Evolutionary conservation across 2,888 invertebrate genomes (phyloP).

Genomic region (Cepaea hortensis): DNA sequence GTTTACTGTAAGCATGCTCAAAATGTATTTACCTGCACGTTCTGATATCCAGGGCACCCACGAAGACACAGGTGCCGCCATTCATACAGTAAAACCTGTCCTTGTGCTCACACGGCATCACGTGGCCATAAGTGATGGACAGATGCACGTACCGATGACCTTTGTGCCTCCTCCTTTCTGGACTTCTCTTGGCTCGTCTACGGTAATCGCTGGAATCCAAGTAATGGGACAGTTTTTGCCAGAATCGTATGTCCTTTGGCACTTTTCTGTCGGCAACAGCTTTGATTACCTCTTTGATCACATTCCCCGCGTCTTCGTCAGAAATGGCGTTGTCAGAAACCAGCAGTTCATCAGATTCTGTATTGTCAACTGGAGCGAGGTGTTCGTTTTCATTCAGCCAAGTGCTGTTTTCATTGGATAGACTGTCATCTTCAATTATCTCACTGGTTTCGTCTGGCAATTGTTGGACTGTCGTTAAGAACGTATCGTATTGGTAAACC

Average conservation of each 20-base stretch:
- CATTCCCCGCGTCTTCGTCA: too few species aligned
- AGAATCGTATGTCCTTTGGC: slow-evolving; percentile 18
- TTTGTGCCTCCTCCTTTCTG: slow-evolving; percentile 10
- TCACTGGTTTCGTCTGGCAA: too few species aligned
- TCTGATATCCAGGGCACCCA: slow-evolving; percentile 66
- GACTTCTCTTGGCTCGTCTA: slow-evolving; percentile 30
- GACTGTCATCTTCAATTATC: background rate
- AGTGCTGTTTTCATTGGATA: background rate
- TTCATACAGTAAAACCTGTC: slow-evolving; percentile 66
- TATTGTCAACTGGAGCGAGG: too few species aligned
- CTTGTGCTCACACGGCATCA: slow-evolving; percentile 59
- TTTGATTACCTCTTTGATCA: background rate
- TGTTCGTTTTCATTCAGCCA: too few species aligned
- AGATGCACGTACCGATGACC: background rate
- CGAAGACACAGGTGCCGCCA: slow-evolving; percentile 65
- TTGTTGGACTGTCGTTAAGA: background rate
- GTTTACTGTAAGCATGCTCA: background rate
- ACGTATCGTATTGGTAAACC: background rate
- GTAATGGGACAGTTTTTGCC: slow-evolving; percentile 1
- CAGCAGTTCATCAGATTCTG: too few species aligned
- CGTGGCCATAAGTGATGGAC: slow-evolving; percentile 60
- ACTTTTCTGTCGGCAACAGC: background rate
- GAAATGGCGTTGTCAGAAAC: too few species aligned
- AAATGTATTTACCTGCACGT: slow-evolving; percentile 64
- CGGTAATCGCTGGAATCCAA: slow-evolving; percentile 27